Evolutionary conservation across 2,113 vertebrate species (phyloP).

Genomic region (Mionectes macconnelli): DNA sequence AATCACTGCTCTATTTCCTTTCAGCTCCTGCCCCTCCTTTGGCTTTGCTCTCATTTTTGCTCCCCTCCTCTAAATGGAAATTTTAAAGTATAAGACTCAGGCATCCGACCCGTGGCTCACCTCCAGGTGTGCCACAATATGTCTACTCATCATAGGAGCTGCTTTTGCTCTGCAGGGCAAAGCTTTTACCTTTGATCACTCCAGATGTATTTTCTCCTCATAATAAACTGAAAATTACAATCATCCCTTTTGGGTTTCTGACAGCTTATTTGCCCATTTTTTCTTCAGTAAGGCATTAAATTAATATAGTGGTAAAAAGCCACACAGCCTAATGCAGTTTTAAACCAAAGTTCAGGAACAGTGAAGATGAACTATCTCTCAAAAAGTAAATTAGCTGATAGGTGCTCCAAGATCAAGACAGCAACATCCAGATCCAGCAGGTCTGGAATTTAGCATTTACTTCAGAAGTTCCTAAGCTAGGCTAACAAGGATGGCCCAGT

Average conservation of each 20-base stretch:
- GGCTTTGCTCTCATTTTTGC: not conserved
- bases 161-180: constrained; percentile 5
- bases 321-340: not conserved
- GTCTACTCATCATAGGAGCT: not conserved
- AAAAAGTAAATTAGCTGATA: not conserved
- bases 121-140: constrained; percentile 35
- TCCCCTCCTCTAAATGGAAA: not conserved
- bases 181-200: constrained; percentile 43
- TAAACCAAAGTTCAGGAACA: not conserved
- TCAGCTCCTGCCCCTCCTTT: not conserved
- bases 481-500: not conserved
- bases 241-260: not conserved
- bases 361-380: not conserved
- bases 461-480: not conserved
- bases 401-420: not conserved
- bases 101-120: not conserved
- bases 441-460: not conserved
- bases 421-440: not conserved
- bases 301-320: not conserved
- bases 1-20: not conserved
- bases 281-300: not conserved
- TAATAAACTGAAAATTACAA: constrained; percentile 43
- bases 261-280: constrained; percentile 39
- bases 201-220: constrained; percentile 25
- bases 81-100: not conserved